A percentile compares a stretch with the other conserved stretches of the same genome.
Conservation (phyloP, 2,113 vertebrate genomes). For the Ophiodon elongatus region DNA sequence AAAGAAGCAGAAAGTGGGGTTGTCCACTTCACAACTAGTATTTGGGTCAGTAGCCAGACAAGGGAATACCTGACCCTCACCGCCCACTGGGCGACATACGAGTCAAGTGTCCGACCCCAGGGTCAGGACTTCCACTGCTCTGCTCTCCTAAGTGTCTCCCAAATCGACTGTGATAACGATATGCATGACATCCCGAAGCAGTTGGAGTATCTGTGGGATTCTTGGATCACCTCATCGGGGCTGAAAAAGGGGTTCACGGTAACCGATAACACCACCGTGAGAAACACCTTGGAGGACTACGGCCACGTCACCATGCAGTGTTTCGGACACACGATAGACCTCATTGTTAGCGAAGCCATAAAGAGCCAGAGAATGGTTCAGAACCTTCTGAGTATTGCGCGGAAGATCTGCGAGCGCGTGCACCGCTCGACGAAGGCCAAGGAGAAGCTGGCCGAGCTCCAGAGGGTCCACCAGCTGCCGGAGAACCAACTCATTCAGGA, state of each 20-base stretch:
- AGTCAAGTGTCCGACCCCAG: conserved; percentile 88
- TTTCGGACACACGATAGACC: conserved; percentile 93
- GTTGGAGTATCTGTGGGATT: conserved; percentile 95
- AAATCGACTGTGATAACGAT: conserved; percentile 93
- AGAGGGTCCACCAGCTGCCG: conserved; percentile 89
- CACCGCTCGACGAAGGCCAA: conserved; percentile 92
- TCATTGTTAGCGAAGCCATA: conserved; percentile 96
- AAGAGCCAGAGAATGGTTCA: conserved; percentile 98
- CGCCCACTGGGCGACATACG: conserved; percentile 95
- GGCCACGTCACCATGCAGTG: conserved; percentile 91
- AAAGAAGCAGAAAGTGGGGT: conserved; percentile 94
- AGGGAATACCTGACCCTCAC: conserved; percentile 95
- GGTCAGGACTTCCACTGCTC: conserved; percentile 95
- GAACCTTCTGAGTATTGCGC: conserved; percentile 93
- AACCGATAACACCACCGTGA: conserved; percentile 90
- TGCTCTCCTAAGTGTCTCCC: conserved; percentile 92
- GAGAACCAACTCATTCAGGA: conserved; percentile 94
- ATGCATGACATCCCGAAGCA: conserved; percentile 92
- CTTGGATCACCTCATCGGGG: conserved; percentile 92
- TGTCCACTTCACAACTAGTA: conserved; percentile 94
- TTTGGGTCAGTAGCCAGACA: conserved; percentile 96
- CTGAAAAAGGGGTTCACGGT: conserved; percentile 95
- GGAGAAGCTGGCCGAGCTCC: conserved; percentile 91
- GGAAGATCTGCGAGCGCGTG: conserved; percentile 96
- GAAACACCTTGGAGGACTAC: conserved; percentile 90